Conservation (phyloP, 2,888 invertebrate species). For the Lepetodrilus schrolli region DNA sequence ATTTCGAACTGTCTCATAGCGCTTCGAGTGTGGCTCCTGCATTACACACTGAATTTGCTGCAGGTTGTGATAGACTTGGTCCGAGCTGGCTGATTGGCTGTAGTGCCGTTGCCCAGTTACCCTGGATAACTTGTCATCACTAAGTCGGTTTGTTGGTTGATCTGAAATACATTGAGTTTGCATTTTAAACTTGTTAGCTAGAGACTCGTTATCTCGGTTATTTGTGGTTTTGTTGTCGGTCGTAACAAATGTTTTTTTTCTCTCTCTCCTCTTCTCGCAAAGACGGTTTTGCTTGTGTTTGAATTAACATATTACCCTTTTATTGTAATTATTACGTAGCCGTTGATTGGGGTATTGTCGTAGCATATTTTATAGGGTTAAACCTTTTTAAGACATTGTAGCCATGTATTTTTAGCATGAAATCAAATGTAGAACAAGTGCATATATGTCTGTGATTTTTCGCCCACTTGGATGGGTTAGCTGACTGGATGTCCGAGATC, state of each 20-base stretch:
- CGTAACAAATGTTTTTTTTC: no score
- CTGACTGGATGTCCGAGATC: neutral
- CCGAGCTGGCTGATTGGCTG: slow-evolving; percentile 9
- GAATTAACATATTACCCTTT: neutral
- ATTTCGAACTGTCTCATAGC: no score
- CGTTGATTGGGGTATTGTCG: slow-evolving; percentile 26
- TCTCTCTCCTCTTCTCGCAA: no score
- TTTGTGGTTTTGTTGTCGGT: slow-evolving; percentile 11
- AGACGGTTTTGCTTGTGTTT: slow-evolving; percentile 20
- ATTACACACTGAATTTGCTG: no score
- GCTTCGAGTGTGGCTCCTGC: no score
- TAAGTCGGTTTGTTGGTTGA: no score
- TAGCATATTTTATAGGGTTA: slow-evolving; percentile 23
- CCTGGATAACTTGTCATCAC: no score
- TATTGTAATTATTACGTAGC: slow-evolving; percentile 4
- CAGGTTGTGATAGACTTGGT: slow-evolving; percentile 20
- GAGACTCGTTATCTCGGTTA: neutral
- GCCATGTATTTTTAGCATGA: slow-evolving; percentile 29
- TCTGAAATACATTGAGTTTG: slow-evolving; percentile 27
- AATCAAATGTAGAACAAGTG: slow-evolving; percentile 23
- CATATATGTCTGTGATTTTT: slow-evolving; percentile 26
- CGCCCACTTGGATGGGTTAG: neutral
- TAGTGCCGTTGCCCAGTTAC: no score
- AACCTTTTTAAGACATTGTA: slow-evolving; percentile 27
- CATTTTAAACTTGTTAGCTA: slow-evolving; percentile 4